phyloP scores from a whole-genome alignment of 2,113 vertebrate species.

The Pholis gunnellus region DNA sequence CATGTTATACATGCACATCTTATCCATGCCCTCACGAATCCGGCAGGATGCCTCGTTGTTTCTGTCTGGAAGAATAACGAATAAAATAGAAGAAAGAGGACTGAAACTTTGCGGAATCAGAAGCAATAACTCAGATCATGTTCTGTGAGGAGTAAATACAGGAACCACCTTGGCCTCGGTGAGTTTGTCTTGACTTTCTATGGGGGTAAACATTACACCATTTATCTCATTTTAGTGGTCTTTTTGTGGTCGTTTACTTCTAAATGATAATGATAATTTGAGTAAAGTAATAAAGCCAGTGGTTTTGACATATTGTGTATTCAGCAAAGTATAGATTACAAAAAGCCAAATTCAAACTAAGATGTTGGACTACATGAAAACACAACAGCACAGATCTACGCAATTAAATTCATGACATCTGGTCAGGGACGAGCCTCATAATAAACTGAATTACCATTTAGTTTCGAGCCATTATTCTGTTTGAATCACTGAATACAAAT shows the following conservation, averaged over 20 bases:
- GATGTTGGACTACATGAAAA: background rate
- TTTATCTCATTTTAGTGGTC: too few species aligned
- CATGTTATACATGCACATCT: constrained; percentile 54
- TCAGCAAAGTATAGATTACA: background rate
- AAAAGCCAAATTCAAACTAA: background rate
- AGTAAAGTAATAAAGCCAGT: background rate
- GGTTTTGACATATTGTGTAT: background rate
- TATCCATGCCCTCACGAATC: constrained; percentile 60
- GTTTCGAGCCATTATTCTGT: background rate
- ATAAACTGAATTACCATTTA: background rate
- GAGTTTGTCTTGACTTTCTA: constrained; percentile 40
- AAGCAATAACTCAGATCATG: constrained; percentile 19
- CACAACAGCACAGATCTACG: background rate
- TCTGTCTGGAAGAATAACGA: constrained; percentile 28
- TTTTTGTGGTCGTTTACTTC: background rate
- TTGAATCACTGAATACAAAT: background rate
- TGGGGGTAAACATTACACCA: background rate
- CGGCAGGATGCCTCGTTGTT: constrained; percentile 36
- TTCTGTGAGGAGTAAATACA: constrained; percentile 42
- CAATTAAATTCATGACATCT: background rate
- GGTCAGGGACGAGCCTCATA: background rate
- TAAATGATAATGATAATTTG: background rate
- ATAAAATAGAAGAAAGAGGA: constrained; percentile 43
- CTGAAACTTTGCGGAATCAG: background rate
- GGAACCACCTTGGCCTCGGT: constrained; percentile 55